Conservation (phyloP, 2,797 vertebrate genomes). For the Thaleichthys pacificus region DNA sequence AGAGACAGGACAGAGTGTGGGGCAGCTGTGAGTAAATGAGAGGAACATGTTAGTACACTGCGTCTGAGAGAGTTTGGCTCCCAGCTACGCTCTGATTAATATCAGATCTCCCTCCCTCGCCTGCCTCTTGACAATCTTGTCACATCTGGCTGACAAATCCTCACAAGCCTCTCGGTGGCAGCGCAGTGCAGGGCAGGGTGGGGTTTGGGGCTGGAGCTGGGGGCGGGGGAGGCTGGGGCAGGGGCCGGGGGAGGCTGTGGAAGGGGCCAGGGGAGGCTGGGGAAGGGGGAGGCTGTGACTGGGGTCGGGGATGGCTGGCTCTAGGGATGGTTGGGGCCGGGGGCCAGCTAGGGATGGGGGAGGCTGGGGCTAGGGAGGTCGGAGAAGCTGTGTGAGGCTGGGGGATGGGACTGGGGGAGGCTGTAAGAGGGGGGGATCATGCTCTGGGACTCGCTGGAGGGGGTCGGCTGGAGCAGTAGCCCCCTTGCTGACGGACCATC, state of each 20-base stretch:
- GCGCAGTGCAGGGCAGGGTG: slow-evolving; percentile 51
- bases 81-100: slow-evolving; percentile 89
- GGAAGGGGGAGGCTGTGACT: slow-evolving; percentile 4
- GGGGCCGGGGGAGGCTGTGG: slow-evolving; percentile 19
- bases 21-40: slow-evolving; percentile 78
- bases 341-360: background rate
- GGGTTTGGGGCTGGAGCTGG: background rate
- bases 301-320: slow-evolving; percentile 15
- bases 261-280: slow-evolving; percentile 15
- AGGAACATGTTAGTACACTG: slow-evolving; percentile 90
- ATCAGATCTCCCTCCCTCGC: slow-evolving; percentile 83
- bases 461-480: slow-evolving; percentile 72
- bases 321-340: slow-evolving; percentile 20
- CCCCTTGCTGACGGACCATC: slow-evolving; percentile 77
- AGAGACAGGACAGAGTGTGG: slow-evolving; percentile 49
- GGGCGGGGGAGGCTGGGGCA: too few relatives aligned
- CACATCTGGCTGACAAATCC: slow-evolving; percentile 94
- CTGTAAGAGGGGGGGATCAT: slow-evolving; percentile 61
- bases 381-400: slow-evolving; percentile 17
- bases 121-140: slow-evolving; percentile 87
- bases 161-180: slow-evolving; percentile 82
- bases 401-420: slow-evolving; percentile 21
- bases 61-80: slow-evolving; percentile 89
- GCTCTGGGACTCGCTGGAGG: slow-evolving; percentile 78
- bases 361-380: slow-evolving; percentile 22